A percentile compares a stretch with the other conserved stretches of the same genome.
These are phyloP conservation scores for Tarsius wallacei DNA, from an alignment of 2,797 vertebrate genomes.

Conservation along the genomic window DNA sequence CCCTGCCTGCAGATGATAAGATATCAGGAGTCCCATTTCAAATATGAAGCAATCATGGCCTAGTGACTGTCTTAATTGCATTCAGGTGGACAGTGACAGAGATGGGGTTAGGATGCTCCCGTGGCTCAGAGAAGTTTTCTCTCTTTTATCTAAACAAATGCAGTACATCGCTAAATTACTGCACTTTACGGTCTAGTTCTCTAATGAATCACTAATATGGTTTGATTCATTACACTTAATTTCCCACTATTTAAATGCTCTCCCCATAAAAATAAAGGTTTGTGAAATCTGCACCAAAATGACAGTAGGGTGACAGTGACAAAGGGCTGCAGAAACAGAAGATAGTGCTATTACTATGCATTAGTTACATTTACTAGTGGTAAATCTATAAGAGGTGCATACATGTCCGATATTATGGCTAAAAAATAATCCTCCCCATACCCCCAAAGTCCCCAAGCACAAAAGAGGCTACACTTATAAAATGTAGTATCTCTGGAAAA, in stretches of 20 bases:
- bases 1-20: neutral
- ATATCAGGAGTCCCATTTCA: neutral
- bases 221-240: constrained; percentile 43
- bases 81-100: no score
- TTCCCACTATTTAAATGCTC: neutral
- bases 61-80: neutral
- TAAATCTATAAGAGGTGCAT: neutral
- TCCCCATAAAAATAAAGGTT: neutral
- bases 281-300: neutral
- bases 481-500: neutral
- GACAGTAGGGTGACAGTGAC: neutral
- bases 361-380: neutral
- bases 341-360: no score
- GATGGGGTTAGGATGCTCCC: neutral
- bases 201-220: neutral
- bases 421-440: neutral
- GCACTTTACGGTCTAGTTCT: neutral
- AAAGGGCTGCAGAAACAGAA: neutral
- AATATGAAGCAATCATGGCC: neutral
- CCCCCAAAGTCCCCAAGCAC: neutral
- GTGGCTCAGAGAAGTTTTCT: neutral
- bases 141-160: neutral
- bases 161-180: neutral
- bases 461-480: neutral
- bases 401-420: neutral